Evolutionary conservation across 2,888 invertebrate species (phyloP).

Genomic region (Euplexia lucipara): DNA sequence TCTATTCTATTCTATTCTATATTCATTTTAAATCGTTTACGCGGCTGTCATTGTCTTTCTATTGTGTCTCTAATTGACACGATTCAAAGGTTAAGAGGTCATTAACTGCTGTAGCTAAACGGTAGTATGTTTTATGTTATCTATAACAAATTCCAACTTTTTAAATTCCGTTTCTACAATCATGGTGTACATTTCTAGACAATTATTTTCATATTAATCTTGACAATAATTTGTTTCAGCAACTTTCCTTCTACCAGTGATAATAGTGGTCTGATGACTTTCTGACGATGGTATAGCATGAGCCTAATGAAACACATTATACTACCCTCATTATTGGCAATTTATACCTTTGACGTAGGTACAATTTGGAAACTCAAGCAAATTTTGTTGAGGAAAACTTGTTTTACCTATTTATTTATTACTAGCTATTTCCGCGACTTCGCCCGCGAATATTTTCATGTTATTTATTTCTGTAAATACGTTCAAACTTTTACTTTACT

Average conservation of each 20-base stretch:
- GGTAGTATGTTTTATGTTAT: no score
- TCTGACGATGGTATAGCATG: conserved; percentile 79
- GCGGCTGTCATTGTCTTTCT: no score
- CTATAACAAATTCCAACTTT: background rate
- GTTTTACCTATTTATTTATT: background rate
- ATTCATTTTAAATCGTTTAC: no score
- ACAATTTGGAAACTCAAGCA: conserved; percentile 11
- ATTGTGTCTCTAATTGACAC: no score
- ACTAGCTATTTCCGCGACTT: no score
- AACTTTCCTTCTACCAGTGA: conserved; percentile 10
- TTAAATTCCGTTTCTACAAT: background rate
- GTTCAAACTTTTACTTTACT: no score
- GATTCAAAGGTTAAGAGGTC: no score
- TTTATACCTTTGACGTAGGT: conserved; percentile 46
- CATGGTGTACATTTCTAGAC: conserved; percentile 26
- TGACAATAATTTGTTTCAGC: conserved; percentile 42
- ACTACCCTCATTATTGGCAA: conserved; percentile 44
- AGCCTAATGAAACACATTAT: conserved; percentile 66
- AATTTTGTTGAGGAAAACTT: conserved; percentile 11
- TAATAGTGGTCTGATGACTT: conserved; percentile 66
- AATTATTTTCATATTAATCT: conserved; percentile 57
- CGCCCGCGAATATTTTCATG: no score
- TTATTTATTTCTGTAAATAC: no score
- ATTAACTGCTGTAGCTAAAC: no score
- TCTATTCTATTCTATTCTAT: no score